Percentiles rank a stretch among this genome's conserved stretches.
phyloP scores from a whole-genome alignment of 2,888 invertebrate genomes.

The Caenorhabditis angaria region DNA sequence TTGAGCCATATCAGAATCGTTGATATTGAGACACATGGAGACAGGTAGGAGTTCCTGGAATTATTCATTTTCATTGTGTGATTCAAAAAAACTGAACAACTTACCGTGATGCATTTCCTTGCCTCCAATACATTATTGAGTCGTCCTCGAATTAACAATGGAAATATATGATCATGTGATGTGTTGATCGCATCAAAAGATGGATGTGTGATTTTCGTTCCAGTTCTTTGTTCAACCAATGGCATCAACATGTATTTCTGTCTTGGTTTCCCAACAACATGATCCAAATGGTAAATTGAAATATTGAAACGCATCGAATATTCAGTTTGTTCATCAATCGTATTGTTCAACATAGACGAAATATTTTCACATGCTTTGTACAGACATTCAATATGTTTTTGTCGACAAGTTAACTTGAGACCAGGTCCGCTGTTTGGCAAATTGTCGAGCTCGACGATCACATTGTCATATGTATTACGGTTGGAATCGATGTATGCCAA shows the following conservation, averaged over 20 bases:
- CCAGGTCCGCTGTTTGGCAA: neutral
- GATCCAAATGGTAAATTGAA: slow-evolving; percentile 23
- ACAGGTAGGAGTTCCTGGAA: slow-evolving; percentile 31
- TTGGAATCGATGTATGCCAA: neutral
- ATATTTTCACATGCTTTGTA: neutral
- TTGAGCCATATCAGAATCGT: slow-evolving; percentile 23
- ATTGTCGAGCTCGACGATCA: neutral
- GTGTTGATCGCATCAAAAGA: slow-evolving; percentile 10
- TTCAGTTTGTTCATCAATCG: neutral
- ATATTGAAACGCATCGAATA: slow-evolving; percentile 5
- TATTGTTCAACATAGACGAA: neutral
- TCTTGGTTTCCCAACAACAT: slow-evolving; percentile 15
- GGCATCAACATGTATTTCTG: slow-evolving; percentile 1
- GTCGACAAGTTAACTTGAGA: neutral
- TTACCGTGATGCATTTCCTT: slow-evolving; percentile 24
- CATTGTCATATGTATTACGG: neutral
- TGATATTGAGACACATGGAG: slow-evolving; percentile 21
- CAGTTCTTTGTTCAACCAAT: slow-evolving; percentile 10
- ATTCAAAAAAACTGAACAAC: too few relatives aligned
- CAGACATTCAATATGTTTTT: neutral
- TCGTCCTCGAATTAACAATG: slow-evolving; percentile 7
- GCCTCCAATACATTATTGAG: slow-evolving; percentile 22
- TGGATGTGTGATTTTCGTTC: slow-evolving; percentile 18
- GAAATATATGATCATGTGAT: slow-evolving; percentile 1
- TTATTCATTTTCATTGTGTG: too few relatives aligned